Evolutionary conservation across 2,797 vertebrate genomes (phyloP), one percentile per base, ranked within the genome.

Genomic region (Strix occidentalis): DNA sequence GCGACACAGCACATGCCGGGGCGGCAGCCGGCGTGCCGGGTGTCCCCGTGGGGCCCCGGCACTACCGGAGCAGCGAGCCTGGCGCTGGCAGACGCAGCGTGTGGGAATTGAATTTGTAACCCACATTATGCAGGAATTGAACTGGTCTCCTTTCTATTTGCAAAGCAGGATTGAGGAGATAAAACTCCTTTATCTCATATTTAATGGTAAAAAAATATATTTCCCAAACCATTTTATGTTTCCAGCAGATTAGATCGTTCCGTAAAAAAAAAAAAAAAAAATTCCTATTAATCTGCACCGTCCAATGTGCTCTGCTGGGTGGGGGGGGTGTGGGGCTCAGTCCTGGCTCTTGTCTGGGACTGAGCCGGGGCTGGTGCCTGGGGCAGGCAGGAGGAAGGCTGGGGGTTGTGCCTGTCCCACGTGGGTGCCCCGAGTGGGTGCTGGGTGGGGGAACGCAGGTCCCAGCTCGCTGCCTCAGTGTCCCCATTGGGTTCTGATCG

Each of bases 161-260:
- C 95, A 78, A 85, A 96, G 93, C 24, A 48, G 94, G 96, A 96
- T 93, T 63, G 95, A 95, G 72, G 87, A 97, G 96, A 97, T 96
- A 97, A 97, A 96, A 86, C 66, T 94, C 78, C 92, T 96, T 97
- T 97, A 96, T 96, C 92, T 92, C 91, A 25, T 94, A 90, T 96
- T 96, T 97, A 96, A 96, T 87, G 85, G 97, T 89, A 84, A 95
- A 95, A 96, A 95, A 94, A 71, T 83, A 77, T 82, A 92, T 93
- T 93, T 85, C 93, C 78, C 75, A 29, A 91, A 91, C 92, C 95
- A 51, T 95, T 97, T 97, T 90, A 90, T 89, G 89, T 72, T 90
- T 87, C 72, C 75, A 46, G 90, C 66, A 96, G 96, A 97, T 97
- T 92, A 96, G 94, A 94, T 96, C 33, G 13, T 83, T 96, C 90